Base-by-base conservation (phyloP, 2,113 vertebrate species). In the Coturnix japonica region DNA sequence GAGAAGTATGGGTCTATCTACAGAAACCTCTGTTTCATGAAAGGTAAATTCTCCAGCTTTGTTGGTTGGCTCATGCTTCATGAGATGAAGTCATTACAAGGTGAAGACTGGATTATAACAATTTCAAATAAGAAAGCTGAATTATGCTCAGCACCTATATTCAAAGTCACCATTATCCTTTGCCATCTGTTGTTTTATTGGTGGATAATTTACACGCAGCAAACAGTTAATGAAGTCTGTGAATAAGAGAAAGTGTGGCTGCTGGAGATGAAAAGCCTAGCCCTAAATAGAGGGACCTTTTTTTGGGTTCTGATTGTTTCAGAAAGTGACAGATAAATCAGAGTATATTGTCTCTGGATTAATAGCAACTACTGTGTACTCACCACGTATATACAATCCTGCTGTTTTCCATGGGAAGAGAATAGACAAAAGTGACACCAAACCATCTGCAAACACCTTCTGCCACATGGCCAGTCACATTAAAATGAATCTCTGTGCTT, bases 401-500 rank as follows among this genome's bases (percentile, higher is more conserved):
- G 81, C 65, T 63, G 21, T 92, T 92, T 96, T 92, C 74, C 56
- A 59, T 35, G 51, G 78, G 54, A 93, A 63, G 33, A 86, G 5
- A 60, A 20, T 33, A 92, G 86, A 85, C 66, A 69, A 76, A 90
- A 93, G 64, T 73, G 86, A 92, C 81, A 93, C 63, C 63, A 89
- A 79, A 78, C 70, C 77, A 87, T 95, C 54, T 89, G 70, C 84
- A 84, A 65, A 81, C 81, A 46, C 41, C 95, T 77, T 90, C 53
- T 81, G 49, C 81, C 87, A 37, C 63, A 7, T 19, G 66, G 66
- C 67, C 37, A 70, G 67, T 91, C 1, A 0, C 30, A 56, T 1
- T 84, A 78, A 79, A 95, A 93, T 51, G 57, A 86, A 81, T 82
- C 59, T 85, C 22, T 7, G 74, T 26, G 89, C 83, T 93, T 93